Conservation (phyloP, 2,113 vertebrate species). For the Macaca nemestrina region DNA sequence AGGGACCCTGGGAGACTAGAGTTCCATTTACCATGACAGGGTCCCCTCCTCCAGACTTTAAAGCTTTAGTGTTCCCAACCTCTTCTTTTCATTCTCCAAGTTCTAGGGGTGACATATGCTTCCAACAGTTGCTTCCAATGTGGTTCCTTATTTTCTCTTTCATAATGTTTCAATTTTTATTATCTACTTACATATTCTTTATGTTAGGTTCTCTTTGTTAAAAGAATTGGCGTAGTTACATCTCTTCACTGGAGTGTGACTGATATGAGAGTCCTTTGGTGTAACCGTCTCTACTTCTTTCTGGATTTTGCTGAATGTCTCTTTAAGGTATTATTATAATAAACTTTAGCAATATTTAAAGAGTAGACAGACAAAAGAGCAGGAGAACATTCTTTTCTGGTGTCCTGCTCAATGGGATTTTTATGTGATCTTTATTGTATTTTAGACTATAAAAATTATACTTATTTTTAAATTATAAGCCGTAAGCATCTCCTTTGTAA, state of each 20-base stretch:
- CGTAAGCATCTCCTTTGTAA: not conserved
- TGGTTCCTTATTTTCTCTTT: not conserved
- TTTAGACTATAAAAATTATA: not conserved
- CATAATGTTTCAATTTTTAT: not conserved
- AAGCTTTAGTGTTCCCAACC: not conserved
- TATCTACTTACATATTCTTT: not conserved
- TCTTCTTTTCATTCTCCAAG: not conserved
- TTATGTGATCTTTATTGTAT: not conserved
- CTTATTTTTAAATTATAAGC: not conserved
- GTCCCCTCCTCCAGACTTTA: not conserved
- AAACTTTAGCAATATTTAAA: not conserved
- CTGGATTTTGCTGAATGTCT: not conserved
- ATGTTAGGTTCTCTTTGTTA: not conserved
- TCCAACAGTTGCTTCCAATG: not conserved
- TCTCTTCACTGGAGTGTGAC: no score
- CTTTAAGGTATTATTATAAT: not conserved
- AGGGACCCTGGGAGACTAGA: accelerated
- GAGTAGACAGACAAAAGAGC: not conserved
- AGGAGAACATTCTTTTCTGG: not conserved
- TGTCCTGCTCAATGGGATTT: not conserved
- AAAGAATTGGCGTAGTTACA: not conserved
- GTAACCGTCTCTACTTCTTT: not conserved
- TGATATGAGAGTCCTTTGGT: not conserved
- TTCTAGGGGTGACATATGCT: not conserved
- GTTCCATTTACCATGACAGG: not conserved